Percentiles rank a stretch among this genome's conserved stretches.
phyloP scores from a whole-genome alignment of 2,888 invertebrate species.

The Erebia ligea region DNA sequence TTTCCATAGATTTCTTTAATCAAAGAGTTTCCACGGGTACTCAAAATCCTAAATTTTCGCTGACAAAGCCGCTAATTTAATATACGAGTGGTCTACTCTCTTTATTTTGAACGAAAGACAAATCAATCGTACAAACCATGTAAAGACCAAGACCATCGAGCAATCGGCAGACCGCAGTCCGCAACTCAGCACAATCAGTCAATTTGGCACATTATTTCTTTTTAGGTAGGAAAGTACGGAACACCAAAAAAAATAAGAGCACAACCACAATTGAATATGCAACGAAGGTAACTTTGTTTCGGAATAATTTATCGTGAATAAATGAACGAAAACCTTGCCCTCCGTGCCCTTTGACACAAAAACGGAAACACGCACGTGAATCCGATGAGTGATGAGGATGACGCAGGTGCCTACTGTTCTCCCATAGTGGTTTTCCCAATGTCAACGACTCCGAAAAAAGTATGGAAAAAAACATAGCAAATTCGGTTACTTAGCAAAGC shows the following conservation, averaged over 20 bases:
- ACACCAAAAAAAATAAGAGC: not conserved
- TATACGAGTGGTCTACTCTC: no score
- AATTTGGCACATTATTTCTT: not conserved
- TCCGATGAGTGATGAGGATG: not conserved
- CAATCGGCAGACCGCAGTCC: no score
- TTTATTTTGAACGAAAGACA: no score
- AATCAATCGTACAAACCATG: no score
- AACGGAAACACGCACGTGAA: conserved; percentile 11
- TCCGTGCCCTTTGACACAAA: conserved; percentile 9
- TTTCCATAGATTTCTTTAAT: no score
- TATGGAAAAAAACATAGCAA: not conserved
- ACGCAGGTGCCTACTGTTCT: not conserved
- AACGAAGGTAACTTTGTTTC: not conserved
- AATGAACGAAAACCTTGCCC: not conserved
- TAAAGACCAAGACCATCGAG: no score
- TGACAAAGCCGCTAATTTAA: no score
- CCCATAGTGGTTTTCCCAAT: no score
- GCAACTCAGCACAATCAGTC: no score
- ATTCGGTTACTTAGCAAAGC: no score
- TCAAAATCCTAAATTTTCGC: no score
- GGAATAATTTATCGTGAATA: conserved; percentile 1
- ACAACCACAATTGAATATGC: not conserved
- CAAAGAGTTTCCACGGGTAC: no score
- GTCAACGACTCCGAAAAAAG: conserved; percentile 11
- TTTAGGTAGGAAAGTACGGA: not conserved